Conservation (phyloP, 2,888 invertebrate genomes). For the Eucera pruinosa region DNA sequence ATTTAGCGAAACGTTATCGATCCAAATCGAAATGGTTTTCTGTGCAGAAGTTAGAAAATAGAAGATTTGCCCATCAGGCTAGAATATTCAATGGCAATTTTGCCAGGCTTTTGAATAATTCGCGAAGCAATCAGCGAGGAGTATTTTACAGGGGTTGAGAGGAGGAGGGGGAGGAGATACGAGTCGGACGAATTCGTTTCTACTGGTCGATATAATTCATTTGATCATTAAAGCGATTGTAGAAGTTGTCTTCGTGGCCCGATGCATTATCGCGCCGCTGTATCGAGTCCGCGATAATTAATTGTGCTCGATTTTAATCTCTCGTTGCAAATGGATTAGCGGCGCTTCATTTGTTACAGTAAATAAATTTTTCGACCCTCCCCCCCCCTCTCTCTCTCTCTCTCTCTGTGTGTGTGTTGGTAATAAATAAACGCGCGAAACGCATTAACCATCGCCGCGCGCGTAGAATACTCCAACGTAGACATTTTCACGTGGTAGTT, state of each 20-base stretch:
- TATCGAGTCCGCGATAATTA: constrained; percentile 39
- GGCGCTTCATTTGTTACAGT: constrained; percentile 20
- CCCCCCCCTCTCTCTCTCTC: too few species aligned
- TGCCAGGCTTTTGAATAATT: constrained; percentile 4
- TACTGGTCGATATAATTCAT: constrained; percentile 17
- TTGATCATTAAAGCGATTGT: constrained; percentile 30
- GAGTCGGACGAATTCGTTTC: constrained; percentile 8
- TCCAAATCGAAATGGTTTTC: not conserved
- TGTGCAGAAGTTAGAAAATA: not conserved
- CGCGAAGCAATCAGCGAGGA: not conserved
- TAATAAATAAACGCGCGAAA: constrained; percentile 9
- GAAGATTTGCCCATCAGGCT: too few species aligned
- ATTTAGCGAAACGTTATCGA: too few species aligned
- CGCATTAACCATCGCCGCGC: not conserved
- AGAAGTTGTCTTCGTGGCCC: constrained; percentile 21
- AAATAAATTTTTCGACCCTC: constrained; percentile 37
- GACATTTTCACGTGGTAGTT: constrained; percentile 15
- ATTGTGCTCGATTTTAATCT: constrained; percentile 43
- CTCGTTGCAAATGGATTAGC: constrained; percentile 7
- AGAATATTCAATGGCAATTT: not conserved
- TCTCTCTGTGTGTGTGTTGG: too few species aligned
- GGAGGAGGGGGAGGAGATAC: too few species aligned
- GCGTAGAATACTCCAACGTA: not conserved
- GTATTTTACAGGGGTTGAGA: constrained; percentile 5
- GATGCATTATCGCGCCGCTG: constrained; percentile 23